Evolutionary conservation across 2,113 vertebrate genomes (phyloP).

Genomic region (Bostrychus sinensis): DNA sequence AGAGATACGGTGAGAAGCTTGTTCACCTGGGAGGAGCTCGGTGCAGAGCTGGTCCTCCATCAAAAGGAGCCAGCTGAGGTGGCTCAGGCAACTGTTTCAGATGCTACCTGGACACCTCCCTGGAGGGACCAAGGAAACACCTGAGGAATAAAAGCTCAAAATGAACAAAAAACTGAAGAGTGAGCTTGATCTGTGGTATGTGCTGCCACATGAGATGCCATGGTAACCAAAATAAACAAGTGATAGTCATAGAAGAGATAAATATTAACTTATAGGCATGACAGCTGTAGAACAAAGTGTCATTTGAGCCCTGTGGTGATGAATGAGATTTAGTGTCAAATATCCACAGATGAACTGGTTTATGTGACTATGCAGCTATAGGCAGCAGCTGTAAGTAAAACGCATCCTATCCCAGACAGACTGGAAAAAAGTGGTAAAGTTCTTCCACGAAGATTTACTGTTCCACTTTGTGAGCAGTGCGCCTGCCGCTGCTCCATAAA

Average conservation of each 20-base stretch:
- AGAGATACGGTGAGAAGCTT: too few species aligned
- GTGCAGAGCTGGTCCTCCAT: not conserved
- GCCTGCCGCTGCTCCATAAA: constrained; percentile 61
- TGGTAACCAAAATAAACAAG: too few species aligned
- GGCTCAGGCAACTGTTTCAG: too few species aligned
- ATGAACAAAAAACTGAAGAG: too few species aligned
- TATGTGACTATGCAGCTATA: constrained; percentile 70
- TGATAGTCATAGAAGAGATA: constrained; percentile 20
- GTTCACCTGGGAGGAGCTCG: not conserved
- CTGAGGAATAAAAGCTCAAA: too few species aligned
- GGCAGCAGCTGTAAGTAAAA: constrained; percentile 82
- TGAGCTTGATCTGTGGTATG: too few species aligned
- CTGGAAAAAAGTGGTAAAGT: constrained; percentile 62
- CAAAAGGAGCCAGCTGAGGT: too few species aligned
- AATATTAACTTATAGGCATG: constrained; percentile 41
- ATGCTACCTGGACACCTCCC: too few species aligned
- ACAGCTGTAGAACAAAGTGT: constrained; percentile 24
- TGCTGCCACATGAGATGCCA: too few species aligned
- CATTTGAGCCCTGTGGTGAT: constrained; percentile 19
- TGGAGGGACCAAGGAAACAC: too few species aligned
- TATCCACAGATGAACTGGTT: constrained; percentile 71
- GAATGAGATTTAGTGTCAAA: constrained; percentile 24
- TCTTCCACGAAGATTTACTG: constrained; percentile 70
- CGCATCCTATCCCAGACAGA: constrained; percentile 67
- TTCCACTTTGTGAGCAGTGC: constrained; percentile 55